Evolutionary conservation across 1,140 invertebrate species (phyloP).

Genomic region (Harlomillsia oculata): DNA sequence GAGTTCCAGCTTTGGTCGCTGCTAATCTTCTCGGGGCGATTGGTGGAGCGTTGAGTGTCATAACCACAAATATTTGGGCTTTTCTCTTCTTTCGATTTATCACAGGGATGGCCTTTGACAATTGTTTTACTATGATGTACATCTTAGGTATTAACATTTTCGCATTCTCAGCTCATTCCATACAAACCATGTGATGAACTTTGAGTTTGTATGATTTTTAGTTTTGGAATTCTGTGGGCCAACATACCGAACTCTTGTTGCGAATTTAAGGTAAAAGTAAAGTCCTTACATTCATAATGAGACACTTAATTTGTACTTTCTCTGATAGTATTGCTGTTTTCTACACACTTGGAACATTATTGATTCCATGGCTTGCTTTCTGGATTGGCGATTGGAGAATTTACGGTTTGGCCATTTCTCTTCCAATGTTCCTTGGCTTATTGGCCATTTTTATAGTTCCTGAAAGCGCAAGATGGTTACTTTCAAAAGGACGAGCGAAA

Average conservation of each 20-base stretch:
- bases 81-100: slow-evolving; percentile 70
- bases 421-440: slow-evolving; percentile 58
- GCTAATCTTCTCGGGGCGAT: slow-evolving; percentile 66
- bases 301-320: not conserved
- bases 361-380: slow-evolving; percentile 48
- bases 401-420: slow-evolving; percentile 61
- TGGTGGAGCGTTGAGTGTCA: slow-evolving; percentile 63
- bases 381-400: slow-evolving; percentile 57
- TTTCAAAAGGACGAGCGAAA: slow-evolving; percentile 68
- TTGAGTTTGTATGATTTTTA: slow-evolving; percentile 40
- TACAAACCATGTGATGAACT: slow-evolving; percentile 8
- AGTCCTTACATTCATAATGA: no score
- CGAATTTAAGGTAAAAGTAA: slow-evolving; percentile 56
- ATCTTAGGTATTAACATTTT: slow-evolving; percentile 59
- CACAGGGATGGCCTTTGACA: slow-evolving; percentile 76
- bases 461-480: slow-evolving; percentile 73
- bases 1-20: slow-evolving; percentile 68
- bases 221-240: slow-evolving; percentile 79
- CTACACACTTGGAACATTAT: slow-evolving; percentile 65
- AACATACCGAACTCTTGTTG: slow-evolving; percentile 75
- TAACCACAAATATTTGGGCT: slow-evolving; percentile 57
- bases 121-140: slow-evolving; percentile 88
- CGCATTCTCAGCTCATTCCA: no score
- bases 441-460: slow-evolving; percentile 65
- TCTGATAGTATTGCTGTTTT: slow-evolving; percentile 62